Base-by-base conservation (phyloP, 1,140 invertebrate genomes). In the Gonatopus flavifemur region DNA sequence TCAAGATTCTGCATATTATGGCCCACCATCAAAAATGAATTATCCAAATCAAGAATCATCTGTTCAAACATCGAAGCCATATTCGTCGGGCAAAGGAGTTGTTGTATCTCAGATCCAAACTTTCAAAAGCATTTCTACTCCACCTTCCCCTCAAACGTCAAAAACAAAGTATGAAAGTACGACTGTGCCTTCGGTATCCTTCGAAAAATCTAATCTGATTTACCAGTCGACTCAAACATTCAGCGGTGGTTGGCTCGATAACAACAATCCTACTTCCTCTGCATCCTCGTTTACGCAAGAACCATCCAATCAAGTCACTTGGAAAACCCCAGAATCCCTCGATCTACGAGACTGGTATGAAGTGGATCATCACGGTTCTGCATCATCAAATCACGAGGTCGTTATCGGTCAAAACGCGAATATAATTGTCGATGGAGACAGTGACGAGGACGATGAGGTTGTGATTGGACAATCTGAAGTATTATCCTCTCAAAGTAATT, bases 161-260 rank as follows among this genome's bases (percentile, higher is more conserved):
- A 66, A 54, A 2, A 22, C 42, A 0, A 55, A 37, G 33, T 57
- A 56, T 6, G 57, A 60, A 6, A 67, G 69, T 2, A 57, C 65
- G 19, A 69, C 74, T 0, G 57, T 68, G 8, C 58, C 78, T 5
- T 62, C 71, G 7, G 67, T 81, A 0, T 75, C 76, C 59, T 64
- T 82, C 4, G 81, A 85, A 66, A 80, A 84, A 67, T 78, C 83
- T 6, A 85, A 85, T 69, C 68, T 86, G 10, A 80, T 85, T 49
- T 86, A 84, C 57, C 82, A 85, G 46, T 82, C 70, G 2, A 71
- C 58, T 0, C 66, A 69, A 19, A 69, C 62, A 0, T 28, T 69
- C 0, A 59, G 57, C 3, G 55, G 43, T 2, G 64, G 64, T 0
- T 65, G 66, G 60, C 42, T 49, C 4, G 22, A 22, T 12, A 56